These are phyloP conservation scores for Caenorhabditis japonica DNA, from an alignment of 2,888 invertebrate species.

Conservation along the genomic window DNA sequence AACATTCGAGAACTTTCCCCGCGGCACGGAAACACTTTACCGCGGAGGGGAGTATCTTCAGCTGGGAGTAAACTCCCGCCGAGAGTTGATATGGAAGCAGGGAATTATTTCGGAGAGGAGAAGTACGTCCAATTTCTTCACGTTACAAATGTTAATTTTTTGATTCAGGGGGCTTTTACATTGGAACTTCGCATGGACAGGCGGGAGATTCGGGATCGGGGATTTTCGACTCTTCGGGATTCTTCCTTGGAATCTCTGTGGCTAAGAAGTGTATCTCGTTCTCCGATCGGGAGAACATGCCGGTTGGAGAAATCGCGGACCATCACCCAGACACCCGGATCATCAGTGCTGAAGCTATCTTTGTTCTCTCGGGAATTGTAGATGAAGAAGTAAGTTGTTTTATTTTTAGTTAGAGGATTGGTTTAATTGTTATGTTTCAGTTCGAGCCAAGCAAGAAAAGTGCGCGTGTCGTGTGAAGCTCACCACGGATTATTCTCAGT, in stretches of 20 bases:
- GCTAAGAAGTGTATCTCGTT: constrained; percentile 1
- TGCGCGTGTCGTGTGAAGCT: constrained; percentile 12
- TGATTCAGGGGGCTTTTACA: constrained; percentile 8
- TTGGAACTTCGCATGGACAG: constrained; percentile 7
- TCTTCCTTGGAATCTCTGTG: constrained; percentile 16
- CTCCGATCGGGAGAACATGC: constrained; percentile 5
- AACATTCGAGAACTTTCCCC: constrained; percentile 1
- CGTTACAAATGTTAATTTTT: constrained; percentile 17
- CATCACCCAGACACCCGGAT: constrained; percentile 14
- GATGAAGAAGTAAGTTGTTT: constrained; percentile 14
- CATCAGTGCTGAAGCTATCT: constrained; percentile 6
- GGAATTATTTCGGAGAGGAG: constrained; percentile 4
- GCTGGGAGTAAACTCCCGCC: not conserved
- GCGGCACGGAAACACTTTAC: not conserved
- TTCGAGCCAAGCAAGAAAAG: constrained; percentile 6
- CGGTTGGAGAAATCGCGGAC: constrained; percentile 13
- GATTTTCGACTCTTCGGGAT: constrained; percentile 3
- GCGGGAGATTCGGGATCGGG: constrained; percentile 8
- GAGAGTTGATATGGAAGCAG: constrained; percentile 6
- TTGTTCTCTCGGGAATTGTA: constrained; percentile 4
- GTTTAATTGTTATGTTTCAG: constrained; percentile 24
- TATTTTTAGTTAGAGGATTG: constrained; percentile 22
- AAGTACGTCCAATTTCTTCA: constrained; percentile 19
- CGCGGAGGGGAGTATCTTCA: constrained; percentile 9
- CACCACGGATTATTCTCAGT: not conserved